Percentiles rank a stretch among this genome's conserved stretches.
Evolutionary conservation across 2,113 vertebrate species (phyloP).

Genomic region (Sapajus apella): DNA sequence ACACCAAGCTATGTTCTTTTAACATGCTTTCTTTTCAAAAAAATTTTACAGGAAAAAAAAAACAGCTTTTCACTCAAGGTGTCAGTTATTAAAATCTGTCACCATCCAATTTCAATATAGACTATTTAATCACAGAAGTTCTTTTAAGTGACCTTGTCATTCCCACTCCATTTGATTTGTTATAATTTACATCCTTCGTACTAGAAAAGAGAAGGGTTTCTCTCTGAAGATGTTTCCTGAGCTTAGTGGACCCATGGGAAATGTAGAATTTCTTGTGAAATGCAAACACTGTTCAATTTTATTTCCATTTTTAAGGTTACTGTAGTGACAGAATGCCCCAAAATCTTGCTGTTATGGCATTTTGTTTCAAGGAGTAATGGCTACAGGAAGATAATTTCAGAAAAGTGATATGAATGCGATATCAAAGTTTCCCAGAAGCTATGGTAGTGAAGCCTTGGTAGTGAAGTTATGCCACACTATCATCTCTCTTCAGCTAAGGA

Average conservation of each 20-base stretch:
- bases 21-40: conserved; percentile 28
- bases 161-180: conserved; percentile 44
- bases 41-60: conserved; percentile 38
- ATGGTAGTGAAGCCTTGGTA: not conserved
- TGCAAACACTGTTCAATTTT: conserved; percentile 37
- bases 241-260: conserved; percentile 40
- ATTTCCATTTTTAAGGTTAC: conserved; percentile 55
- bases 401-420: not conserved
- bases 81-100: conserved; percentile 54
- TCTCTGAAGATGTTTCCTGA: conserved; percentile 46
- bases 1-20: not conserved
- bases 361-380: conserved; percentile 35
- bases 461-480: not conserved
- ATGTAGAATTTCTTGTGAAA: conserved; percentile 60
- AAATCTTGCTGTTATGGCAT: not conserved
- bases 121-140: conserved; percentile 61
- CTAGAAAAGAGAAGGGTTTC: conserved; percentile 23
- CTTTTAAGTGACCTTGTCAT: conserved; percentile 66
- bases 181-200: conserved; percentile 56
- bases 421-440: not conserved
- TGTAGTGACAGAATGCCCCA: not conserved
- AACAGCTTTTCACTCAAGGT: not conserved
- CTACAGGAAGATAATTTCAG: not conserved
- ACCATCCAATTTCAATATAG: conserved; percentile 50
- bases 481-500: not conserved